Evolutionary conservation across 2,113 vertebrate species (phyloP).

Genomic region (Eurypyga helias): DNA sequence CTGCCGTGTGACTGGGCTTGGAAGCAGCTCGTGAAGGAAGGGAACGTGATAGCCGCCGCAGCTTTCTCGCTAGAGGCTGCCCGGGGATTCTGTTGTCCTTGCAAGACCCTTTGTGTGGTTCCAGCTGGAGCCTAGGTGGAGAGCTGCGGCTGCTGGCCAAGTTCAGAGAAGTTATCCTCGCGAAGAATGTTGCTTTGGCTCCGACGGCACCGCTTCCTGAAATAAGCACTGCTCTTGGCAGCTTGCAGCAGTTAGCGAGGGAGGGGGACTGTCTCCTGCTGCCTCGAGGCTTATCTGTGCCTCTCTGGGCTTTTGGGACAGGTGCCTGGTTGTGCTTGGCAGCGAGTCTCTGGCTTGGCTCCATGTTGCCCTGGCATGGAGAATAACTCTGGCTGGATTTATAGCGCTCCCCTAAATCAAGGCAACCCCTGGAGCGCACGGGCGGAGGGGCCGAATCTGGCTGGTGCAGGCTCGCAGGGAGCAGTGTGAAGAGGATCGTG

Average conservation of each 20-base stretch:
- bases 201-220: neutral
- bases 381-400: neutral
- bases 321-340: conserved; percentile 18
- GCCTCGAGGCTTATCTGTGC: conserved; percentile 46
- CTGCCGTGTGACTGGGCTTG: neutral
- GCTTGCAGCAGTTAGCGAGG: neutral
- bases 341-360: neutral
- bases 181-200: neutral
- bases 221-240: conserved; percentile 38
- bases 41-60: neutral
- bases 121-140: conserved; percentile 2
- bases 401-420: neutral
- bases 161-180: neutral
- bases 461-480: neutral
- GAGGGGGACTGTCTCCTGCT: neutral
- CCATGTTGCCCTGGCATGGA: neutral
- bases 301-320: conserved; percentile 21
- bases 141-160: neutral
- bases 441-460: neutral
- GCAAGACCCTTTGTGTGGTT: neutral
- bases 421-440: neutral
- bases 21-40: neutral
- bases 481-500: accelerated
- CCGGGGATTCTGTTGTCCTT: conserved; percentile 31
- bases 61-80: neutral